These are phyloP conservation scores for Leptodirus hochenwartii DNA, from an alignment of 2,888 invertebrate genomes.

Conservation along the genomic window DNA sequence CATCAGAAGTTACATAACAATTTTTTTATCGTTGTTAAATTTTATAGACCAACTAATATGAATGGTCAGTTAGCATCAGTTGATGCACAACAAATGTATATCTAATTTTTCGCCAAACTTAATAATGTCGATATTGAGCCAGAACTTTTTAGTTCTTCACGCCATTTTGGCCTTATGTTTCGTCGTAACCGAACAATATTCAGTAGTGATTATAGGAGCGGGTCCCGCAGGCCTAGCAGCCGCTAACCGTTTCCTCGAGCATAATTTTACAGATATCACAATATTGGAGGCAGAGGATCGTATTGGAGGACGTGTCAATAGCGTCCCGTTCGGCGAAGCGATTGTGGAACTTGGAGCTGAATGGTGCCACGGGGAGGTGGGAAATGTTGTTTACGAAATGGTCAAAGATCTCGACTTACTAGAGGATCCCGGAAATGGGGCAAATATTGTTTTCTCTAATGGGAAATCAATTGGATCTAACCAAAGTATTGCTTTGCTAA, in stretches of 20 bases:
- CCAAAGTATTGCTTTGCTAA: not conserved
- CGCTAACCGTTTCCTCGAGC: constrained; percentile 28
- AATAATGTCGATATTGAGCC: too few relatives aligned
- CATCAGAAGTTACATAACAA: too few relatives aligned
- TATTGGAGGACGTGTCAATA: constrained; percentile 21
- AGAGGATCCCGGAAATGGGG: not conserved
- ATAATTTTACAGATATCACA: constrained; percentile 28
- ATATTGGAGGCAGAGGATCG: constrained; percentile 27
- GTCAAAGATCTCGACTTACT: constrained; percentile 9
- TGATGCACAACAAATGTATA: too few relatives aligned
- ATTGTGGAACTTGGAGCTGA: constrained; percentile 11
- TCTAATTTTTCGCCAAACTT: too few relatives aligned
- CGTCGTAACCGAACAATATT: too few relatives aligned
- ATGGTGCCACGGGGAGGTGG: constrained; percentile 11
- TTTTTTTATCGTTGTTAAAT: too few relatives aligned
- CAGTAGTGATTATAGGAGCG: constrained; percentile 39
- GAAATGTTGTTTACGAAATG: constrained; percentile 10
- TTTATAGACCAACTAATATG: too few relatives aligned
- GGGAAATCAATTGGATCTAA: not conserved
- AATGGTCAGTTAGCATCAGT: too few relatives aligned
- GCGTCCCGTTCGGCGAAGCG: constrained; percentile 9
- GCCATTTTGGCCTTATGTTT: too few relatives aligned
- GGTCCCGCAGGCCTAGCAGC: constrained; percentile 37
- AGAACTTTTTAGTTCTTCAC: too few relatives aligned
- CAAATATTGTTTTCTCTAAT: constrained; percentile 1